A percentile compares a stretch with the other conserved stretches of the same genome.
Evolutionary conservation across 2,113 vertebrate genomes (phyloP).

Genomic region (Hystrix cristata): DNA sequence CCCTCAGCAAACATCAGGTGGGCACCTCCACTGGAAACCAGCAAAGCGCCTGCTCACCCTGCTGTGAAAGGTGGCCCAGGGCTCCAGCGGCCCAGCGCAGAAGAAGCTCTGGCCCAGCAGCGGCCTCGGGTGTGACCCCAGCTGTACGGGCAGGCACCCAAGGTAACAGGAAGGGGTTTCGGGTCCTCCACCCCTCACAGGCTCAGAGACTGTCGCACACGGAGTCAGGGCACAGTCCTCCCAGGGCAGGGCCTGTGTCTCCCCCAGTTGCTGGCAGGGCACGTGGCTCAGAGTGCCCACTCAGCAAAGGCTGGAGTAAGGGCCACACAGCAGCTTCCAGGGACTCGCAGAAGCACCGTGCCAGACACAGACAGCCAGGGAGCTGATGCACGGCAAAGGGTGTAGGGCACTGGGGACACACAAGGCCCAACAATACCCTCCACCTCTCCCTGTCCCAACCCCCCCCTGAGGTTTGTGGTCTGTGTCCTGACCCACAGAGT

Average conservation of each 20-base stretch:
- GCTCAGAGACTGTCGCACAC: neutral
- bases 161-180: neutral
- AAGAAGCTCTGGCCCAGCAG: neutral
- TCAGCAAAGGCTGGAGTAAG: neutral
- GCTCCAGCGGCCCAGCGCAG: neutral
- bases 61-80: neutral
- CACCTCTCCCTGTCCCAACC: fast-evolving
- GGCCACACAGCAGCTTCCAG: neutral
- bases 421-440: neutral
- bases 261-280: neutral
- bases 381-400: neutral
- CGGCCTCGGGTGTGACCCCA: neutral
- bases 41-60: neutral
- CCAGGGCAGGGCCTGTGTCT: neutral
- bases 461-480: neutral
- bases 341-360: neutral
- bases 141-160: neutral
- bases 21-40: neutral
- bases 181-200: neutral
- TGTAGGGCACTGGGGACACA: fast-evolving
- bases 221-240: neutral
- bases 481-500: neutral
- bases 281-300: neutral
- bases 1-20: neutral
- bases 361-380: fast-evolving